Evolutionary conservation across 1,140 invertebrate genomes (phyloP), one percentile per base, ranked within the genome.

Genomic region (Hyphantria cunea): DNA sequence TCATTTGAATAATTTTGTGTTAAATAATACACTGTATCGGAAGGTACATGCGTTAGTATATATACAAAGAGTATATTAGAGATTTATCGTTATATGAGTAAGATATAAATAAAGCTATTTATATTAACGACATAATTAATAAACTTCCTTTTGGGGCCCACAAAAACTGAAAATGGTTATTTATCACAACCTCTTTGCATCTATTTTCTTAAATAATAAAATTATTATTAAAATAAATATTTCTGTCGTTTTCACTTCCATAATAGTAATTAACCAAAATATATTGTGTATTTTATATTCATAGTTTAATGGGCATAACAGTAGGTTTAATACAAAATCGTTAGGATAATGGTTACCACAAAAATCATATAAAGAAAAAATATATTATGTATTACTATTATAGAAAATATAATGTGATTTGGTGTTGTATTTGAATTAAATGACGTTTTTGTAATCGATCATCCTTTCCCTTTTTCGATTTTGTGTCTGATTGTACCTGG

Each of bases 331-430:
- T 78, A 78, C 77, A 79, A 71, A 74, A 44, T 52, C 62, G 51
- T 61, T 84, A 82, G 71, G 66, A 60, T 77, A 76, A 68, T 77
- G 66, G 62, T 73, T 80, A 82, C 82, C 72, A 70, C 17, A 68
- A 80, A 69, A 82, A 74, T 69, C 72, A 84, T 83, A 78, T 86
- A 85, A 77, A 82, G 76, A 80, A 74, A 76, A 70, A 78, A 72
- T 80, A 70, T 85, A 82, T 80, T 80, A 84, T 89, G 86, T 89
- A 86, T 74, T 81, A 88, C 62, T 83, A 86, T 84, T 84, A 88
- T 88, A 89, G 85, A 86, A 89, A 88, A 89, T 89, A 89, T 88
- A 88, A 88, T 89, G 86, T 89, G 86, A 89, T 89, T 88, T 84
- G 86, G 78, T 89, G 86, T 88, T 89, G 86, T 89, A 89, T 86